Evolutionary conservation across 2,113 vertebrate species (phyloP).

Genomic region (Sylvia atricapilla): DNA sequence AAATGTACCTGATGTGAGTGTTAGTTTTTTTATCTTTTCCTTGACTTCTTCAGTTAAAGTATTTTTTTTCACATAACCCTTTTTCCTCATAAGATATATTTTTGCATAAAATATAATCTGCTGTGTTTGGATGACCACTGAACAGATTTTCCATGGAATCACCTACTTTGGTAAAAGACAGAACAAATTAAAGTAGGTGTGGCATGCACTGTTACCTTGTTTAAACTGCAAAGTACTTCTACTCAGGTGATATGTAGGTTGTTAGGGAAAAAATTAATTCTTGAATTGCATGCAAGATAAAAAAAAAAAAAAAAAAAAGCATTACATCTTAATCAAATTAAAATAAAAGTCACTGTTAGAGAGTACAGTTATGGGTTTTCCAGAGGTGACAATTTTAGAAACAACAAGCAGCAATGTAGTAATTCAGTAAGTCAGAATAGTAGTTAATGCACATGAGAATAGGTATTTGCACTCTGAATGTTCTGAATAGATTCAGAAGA

Average conservation of each 20-base stretch:
- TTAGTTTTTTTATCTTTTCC: neutral
- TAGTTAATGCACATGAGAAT: neutral
- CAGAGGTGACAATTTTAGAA: neutral
- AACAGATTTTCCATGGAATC: neutral
- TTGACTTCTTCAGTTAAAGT: neutral
- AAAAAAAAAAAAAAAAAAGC: neutral
- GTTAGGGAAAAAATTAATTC: neutral
- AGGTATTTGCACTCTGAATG: neutral
- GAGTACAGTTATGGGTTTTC: fast-evolving
- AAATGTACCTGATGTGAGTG: neutral
- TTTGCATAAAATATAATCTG: neutral
- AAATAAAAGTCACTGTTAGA: neutral
- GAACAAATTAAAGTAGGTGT: neutral
- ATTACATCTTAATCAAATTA: neutral
- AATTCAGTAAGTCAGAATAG: neutral
- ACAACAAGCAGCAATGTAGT: neutral
- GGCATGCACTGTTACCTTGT: neutral
- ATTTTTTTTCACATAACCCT: neutral
- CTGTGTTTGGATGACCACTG: neutral
- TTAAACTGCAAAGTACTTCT: neutral
- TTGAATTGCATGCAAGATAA: neutral
- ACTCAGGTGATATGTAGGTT: neutral
- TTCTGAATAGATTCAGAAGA: neutral
- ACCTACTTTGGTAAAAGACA: neutral
- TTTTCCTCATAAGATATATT: neutral